Evolutionary conservation across 2,888 invertebrate genomes (phyloP).

Genomic region (Drymonia ruficornis): DNA sequence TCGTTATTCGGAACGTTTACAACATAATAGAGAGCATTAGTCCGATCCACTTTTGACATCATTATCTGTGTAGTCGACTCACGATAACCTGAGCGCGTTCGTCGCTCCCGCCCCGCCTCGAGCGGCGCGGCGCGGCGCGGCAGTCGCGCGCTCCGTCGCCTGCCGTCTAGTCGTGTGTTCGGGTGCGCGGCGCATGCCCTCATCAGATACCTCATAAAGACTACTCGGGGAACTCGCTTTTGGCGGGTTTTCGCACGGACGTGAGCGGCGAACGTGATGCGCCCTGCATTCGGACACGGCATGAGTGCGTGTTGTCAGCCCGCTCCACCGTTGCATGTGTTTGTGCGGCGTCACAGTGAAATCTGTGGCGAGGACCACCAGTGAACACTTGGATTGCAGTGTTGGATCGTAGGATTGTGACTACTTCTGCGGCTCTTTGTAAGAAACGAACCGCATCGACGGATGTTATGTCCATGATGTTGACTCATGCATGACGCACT

Average conservation of each 20-base stretch:
- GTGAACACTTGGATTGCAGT: constrained; percentile 83
- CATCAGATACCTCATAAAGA: constrained; percentile 45
- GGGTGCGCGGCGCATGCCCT: constrained; percentile 41
- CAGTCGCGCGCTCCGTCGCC: constrained; percentile 46
- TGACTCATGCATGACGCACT: constrained; percentile 83
- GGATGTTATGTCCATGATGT: constrained; percentile 79
- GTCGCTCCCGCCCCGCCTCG: constrained; percentile 72
- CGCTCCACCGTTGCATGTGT: constrained; percentile 47
- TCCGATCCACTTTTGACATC: constrained; percentile 84
- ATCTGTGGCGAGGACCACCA: constrained; percentile 68
- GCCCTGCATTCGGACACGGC: constrained; percentile 69
- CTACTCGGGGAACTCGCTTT: constrained; percentile 73
- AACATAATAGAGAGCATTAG: constrained; percentile 82
- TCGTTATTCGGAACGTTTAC: constrained; percentile 70
- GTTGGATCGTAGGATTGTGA: constrained; percentile 76
- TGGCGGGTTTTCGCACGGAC: constrained; percentile 77
- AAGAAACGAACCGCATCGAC: constrained; percentile 68
- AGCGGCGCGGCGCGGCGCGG: constrained; percentile 20
- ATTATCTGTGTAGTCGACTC: constrained; percentile 81
- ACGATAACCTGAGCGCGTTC: constrained; percentile 81
- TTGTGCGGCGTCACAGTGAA: constrained; percentile 65
- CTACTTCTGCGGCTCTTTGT: constrained; percentile 65
- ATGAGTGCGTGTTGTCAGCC: constrained; percentile 72
- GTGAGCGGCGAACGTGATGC: constrained; percentile 66
- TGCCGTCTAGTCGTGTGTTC: constrained; percentile 58